phyloP scores from a whole-genome alignment of 2,113 vertebrate genomes.

The Meleagris gallopavo region DNA sequence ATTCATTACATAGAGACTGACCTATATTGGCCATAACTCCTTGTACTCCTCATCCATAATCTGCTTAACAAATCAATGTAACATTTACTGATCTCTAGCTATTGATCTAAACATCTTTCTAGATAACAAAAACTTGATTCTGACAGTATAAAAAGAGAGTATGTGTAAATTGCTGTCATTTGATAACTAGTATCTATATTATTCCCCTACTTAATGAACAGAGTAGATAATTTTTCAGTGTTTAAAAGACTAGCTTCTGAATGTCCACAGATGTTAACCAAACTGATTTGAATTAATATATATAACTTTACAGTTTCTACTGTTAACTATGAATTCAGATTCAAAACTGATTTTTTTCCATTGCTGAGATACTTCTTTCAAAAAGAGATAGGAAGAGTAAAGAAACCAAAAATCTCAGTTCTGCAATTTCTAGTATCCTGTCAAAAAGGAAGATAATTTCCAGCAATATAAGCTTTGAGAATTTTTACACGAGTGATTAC shows the following conservation, averaged over 20 bases:
- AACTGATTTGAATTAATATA: not conserved
- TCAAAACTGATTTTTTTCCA: not conserved
- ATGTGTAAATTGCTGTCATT: slow-evolving; percentile 8
- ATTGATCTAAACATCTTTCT: slow-evolving; percentile 54
- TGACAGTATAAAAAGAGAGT: not conserved
- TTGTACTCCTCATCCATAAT: slow-evolving; percentile 20
- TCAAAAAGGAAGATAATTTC: not conserved
- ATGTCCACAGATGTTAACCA: not conserved
- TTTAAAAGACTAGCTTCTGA: not conserved
- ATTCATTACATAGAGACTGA: slow-evolving; percentile 23
- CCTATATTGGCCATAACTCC: not conserved
- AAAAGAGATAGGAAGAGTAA: not conserved
- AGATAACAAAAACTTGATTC: slow-evolving; percentile 25
- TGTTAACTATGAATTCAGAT: not conserved
- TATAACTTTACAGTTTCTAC: not conserved
- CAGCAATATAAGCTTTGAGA: not conserved
- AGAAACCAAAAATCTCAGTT: not conserved
- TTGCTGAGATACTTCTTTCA: not conserved
- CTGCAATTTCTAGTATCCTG: not conserved
- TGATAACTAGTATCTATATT: slow-evolving; percentile 13
- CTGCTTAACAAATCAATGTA: slow-evolving; percentile 43
- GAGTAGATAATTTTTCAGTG: not conserved
- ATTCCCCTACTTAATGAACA: not conserved
- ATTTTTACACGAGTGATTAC: not conserved
- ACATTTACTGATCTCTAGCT: slow-evolving; percentile 24